Percentiles rank a stretch among this genome's conserved stretches.
Conservation (phyloP, 2,888 invertebrate species). For the Mactromeris polynyma region DNA sequence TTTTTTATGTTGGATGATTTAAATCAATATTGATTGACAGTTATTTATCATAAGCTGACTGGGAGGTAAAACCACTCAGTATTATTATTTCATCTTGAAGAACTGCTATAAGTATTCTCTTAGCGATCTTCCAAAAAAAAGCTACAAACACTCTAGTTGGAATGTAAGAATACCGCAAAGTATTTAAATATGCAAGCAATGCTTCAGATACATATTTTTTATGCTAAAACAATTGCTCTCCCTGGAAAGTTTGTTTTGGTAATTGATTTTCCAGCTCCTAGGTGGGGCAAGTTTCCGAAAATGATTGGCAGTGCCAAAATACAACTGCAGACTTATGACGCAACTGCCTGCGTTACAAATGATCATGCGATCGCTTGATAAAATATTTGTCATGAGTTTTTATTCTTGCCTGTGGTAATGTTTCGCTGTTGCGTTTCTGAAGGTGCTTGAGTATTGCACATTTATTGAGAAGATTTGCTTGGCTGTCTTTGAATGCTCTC, state of each 20-base stretch:
- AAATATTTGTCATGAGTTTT: slow-evolving; percentile 25
- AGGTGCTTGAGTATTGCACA: neutral
- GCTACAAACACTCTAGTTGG: neutral
- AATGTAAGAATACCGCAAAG: slow-evolving; percentile 23
- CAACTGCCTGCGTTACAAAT: slow-evolving; percentile 32
- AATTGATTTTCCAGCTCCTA: slow-evolving; percentile 52
- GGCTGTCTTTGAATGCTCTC: neutral
- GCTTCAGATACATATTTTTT: slow-evolving; percentile 27
- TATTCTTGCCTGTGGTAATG: neutral
- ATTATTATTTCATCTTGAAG: slow-evolving; percentile 16
- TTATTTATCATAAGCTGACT: neutral
- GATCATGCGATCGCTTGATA: slow-evolving; percentile 21
- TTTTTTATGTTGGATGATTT: neutral
- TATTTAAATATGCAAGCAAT: slow-evolving; percentile 45
- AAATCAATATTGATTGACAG: neutral
- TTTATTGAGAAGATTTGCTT: neutral
- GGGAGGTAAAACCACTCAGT: slow-evolving; percentile 4
- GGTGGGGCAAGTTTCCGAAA: slow-evolving; percentile 48
- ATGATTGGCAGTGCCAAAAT: slow-evolving; percentile 59
- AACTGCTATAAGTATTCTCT: slow-evolving; percentile 8
- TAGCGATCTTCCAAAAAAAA: neutral
- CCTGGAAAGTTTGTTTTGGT: slow-evolving; percentile 38
- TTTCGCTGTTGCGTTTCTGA: neutral
- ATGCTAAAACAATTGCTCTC: slow-evolving; percentile 43
- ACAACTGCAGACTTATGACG: slow-evolving; percentile 27